Base-by-base conservation (phyloP, 2,113 vertebrate species). In the Sturnus vulgaris region DNA sequence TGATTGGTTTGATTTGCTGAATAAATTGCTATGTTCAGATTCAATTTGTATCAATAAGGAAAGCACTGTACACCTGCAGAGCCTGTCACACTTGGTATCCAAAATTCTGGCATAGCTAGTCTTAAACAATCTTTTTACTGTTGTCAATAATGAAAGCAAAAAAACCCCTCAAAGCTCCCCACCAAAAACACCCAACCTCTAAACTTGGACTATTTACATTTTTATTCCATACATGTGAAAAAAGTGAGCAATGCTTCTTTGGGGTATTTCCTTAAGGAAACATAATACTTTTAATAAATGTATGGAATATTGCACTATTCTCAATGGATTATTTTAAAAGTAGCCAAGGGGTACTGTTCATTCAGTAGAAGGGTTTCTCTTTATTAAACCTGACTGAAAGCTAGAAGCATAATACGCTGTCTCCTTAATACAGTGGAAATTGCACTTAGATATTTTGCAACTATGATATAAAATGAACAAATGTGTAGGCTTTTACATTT, bases 21-120 rank as follows among this genome's bases (percentile, higher is more conserved):
- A 98, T 98, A 98, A 98, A 98, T 98, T 98, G 97, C 97, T 97
- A 89, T 97, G 97, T 97, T 98, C 98, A 98, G 97, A 97, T 98
- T 98, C 98, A 97, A 97, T 98, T 98, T 98, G 96, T 98, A 98
- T 98, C 97, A 98, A 96, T 97, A 98, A 96, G 88, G 91, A 98
- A 97, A 98, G 86, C 91, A 95, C 93, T 96, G 92, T 97, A 95
- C 88, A 97, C 97, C 97, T 98, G 96, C 97, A 97, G 87, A 96
- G 90, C 73, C 95, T 97, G 96, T 98, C 97, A 97, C 86, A 75
- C 78, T 95, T 78, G 46, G 72, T 96, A 95, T 95, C 91, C 82
- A 95, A 90, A 92, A 72, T 79, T 88, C 90, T 95, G 92, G 91
- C 64, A 82, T 53, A 91, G 83, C 87, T 70, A 93, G 72, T 97